These are phyloP conservation scores for Otis tarda DNA, from an alignment of 2,113 vertebrate species.

Conservation along the genomic window DNA sequence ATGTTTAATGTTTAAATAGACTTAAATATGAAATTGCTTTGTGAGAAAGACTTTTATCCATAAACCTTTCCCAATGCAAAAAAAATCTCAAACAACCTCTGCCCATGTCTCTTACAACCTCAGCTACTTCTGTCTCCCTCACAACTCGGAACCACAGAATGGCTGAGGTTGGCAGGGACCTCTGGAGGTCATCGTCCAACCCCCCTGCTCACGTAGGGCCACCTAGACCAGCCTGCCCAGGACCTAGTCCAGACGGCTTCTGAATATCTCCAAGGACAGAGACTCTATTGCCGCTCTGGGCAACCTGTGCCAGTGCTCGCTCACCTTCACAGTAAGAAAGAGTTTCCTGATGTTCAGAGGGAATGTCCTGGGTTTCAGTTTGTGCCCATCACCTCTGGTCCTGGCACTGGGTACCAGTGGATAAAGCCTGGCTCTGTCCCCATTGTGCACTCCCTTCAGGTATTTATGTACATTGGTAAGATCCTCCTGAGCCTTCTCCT, in stretches of 20 bases:
- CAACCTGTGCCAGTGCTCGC: neutral
- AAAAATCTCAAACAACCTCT: neutral
- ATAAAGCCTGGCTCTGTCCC: neutral
- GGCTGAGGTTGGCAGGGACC: neutral
- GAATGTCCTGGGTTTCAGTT: neutral
- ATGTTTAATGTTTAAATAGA: neutral
- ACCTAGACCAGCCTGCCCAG: neutral
- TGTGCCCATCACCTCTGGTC: neutral
- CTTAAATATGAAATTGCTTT: neutral
- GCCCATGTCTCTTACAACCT: neutral
- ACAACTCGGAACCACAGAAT: neutral
- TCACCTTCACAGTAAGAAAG: neutral
- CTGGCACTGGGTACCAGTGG: neutral
- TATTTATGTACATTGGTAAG: neutral
- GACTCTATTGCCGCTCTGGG: neutral
- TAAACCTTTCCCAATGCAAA: neutral
- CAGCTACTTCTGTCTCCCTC: neutral
- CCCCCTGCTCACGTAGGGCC: neutral
- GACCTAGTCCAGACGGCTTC: rapidly evolving
- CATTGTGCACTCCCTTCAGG: neutral
- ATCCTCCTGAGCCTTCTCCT: neutral
- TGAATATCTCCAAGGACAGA: neutral
- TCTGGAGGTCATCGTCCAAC: neutral
- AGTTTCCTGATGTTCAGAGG: neutral
- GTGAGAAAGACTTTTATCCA: neutral